These are phyloP conservation scores for Pissodes strobi DNA, from an alignment of 1,140 invertebrate genomes.

Conservation along the genomic window DNA sequence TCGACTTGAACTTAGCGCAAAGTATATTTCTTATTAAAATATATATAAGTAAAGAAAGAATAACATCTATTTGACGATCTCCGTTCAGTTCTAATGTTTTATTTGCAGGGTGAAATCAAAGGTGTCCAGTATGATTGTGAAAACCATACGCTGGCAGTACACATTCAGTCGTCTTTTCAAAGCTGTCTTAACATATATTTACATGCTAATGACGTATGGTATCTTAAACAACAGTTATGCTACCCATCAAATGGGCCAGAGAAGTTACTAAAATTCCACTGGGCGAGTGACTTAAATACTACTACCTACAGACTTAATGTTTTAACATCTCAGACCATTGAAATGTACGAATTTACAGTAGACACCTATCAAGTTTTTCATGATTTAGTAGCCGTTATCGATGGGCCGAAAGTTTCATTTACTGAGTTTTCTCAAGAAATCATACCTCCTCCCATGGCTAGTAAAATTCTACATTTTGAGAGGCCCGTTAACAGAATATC, in stretches of 20 bases:
- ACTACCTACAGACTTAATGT: conserved; percentile 29
- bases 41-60: too few species aligned
- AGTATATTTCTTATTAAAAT: too few species aligned
- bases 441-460: conserved; percentile 36
- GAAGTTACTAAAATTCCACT: conserved; percentile 32
- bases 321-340: conserved; percentile 24
- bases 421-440: conserved; percentile 35
- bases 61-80: too few species aligned
- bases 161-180: not conserved
- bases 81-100: too few species aligned
- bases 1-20: too few species aligned
- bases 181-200: conserved; percentile 33
- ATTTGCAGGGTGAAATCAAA: conserved; percentile 38
- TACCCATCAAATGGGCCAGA: conserved; percentile 21
- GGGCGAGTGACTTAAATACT: conserved; percentile 23
- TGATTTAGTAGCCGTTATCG: conserved; percentile 33
- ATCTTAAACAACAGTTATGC: conserved; percentile 38
- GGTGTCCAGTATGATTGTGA: conserved; percentile 38
- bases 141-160: conserved; percentile 32
- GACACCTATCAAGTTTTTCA: conserved; percentile 21
- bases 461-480: conserved; percentile 9
- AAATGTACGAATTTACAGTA: conserved; percentile 28
- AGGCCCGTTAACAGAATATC: conserved; percentile 38
- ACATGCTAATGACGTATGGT: conserved; percentile 39
- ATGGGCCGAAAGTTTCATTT: conserved; percentile 35